Percentiles rank a stretch among this genome's conserved stretches.
phyloP scores from a whole-genome alignment of 2,888 invertebrate species.

The Polia nebulosa region DNA sequence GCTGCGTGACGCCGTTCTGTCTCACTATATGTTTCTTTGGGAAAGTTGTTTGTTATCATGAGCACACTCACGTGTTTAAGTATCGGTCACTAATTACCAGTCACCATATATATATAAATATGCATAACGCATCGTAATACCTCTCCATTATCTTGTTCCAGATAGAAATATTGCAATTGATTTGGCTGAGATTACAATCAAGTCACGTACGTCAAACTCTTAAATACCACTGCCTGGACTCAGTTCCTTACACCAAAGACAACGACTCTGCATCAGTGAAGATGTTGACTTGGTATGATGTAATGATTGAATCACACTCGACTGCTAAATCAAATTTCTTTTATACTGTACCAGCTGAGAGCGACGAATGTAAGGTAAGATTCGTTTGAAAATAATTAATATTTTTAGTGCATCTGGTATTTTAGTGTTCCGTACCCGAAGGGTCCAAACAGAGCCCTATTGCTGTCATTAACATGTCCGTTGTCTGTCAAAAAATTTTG shows the following conservation, averaged over 20 bases:
- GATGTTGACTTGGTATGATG: slow-evolving; percentile 66
- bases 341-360: slow-evolving; percentile 51
- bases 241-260: slow-evolving; percentile 40
- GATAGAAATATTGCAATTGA: slow-evolving; percentile 35
- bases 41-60: no score
- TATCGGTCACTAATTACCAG: no score
- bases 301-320: slow-evolving; percentile 56
- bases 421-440: no score
- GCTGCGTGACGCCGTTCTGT: no score
- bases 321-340: slow-evolving; percentile 53
- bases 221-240: slow-evolving; percentile 65
- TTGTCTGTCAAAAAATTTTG: no score
- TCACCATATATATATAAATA: no score
- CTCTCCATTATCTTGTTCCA: slow-evolving; percentile 14
- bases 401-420: no score
- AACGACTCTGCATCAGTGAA: slow-evolving; percentile 35
- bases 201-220: slow-evolving; percentile 54
- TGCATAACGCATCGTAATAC: no score
- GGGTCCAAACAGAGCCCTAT: no score
- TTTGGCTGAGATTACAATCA: slow-evolving; percentile 61
- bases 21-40: no score
- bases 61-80: no score
- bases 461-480: no score
- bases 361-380: slow-evolving; percentile 37
- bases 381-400: not conserved